Evolutionary conservation across 2,797 vertebrate species (phyloP).

Genomic region (Kryptopterus vitreolus): DNA sequence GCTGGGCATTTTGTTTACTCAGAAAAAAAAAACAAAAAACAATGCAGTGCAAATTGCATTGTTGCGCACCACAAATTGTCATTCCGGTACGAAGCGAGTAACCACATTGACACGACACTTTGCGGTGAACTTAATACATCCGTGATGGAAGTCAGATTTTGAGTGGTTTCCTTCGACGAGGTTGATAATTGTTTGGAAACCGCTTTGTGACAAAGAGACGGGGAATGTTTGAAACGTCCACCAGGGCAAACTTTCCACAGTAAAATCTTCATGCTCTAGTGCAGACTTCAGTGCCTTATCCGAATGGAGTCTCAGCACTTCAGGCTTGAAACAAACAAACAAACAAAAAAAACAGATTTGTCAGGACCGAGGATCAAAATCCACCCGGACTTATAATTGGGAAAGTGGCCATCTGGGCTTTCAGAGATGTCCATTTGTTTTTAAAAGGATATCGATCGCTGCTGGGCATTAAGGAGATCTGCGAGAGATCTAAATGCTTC

Average conservation of each 20-base stretch:
- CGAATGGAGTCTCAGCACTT: constrained; percentile 46
- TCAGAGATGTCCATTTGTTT: constrained; percentile 76
- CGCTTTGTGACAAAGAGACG: constrained; percentile 7
- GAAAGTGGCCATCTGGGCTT: constrained; percentile 74
- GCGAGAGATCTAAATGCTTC: constrained; percentile 78
- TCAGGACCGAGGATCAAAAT: constrained; percentile 64
- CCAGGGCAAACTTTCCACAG: constrained; percentile 21
- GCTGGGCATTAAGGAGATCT: constrained; percentile 76
- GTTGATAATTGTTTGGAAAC: constrained; percentile 30
- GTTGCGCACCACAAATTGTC: too few species aligned
- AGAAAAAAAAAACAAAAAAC: too few species aligned
- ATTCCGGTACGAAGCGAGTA: too few species aligned
- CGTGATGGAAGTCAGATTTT: neutral
- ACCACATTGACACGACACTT: too few species aligned
- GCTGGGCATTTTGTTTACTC: too few species aligned
- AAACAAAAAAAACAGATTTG: constrained; percentile 59
- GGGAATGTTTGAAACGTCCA: constrained; percentile 51
- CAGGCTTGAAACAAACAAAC: constrained; percentile 62
- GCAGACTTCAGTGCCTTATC: constrained; percentile 20
- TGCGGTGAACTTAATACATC: too few species aligned
- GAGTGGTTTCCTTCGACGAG: neutral
- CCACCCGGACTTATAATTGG: constrained; percentile 75
- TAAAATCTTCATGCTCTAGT: neutral
- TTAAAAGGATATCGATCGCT: constrained; percentile 74
- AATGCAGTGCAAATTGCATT: too few species aligned